A percentile compares a stretch with the other conserved stretches of the same genome.
These are phyloP conservation scores for Callopanchax toddi DNA, from an alignment of 2,113 vertebrate species.

Conservation along the genomic window DNA sequence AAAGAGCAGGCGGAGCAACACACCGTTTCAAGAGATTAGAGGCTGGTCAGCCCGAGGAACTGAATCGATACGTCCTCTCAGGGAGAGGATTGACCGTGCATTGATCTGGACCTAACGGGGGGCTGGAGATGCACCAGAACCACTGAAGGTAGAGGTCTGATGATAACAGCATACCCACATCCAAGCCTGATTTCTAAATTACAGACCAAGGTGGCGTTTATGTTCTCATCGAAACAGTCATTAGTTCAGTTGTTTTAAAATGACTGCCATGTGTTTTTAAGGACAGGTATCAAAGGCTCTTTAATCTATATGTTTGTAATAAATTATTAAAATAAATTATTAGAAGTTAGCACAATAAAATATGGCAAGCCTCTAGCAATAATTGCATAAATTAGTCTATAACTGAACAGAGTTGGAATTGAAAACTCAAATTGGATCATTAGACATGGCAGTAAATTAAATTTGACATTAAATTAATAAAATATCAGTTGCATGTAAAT, in stretches of 20 bases:
- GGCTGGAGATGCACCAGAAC: constrained; percentile 58
- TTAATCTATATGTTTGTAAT: too few relatives aligned
- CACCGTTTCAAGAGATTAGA: constrained; percentile 78
- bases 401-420: background rate
- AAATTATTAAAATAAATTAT: too few relatives aligned
- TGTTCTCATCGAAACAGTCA: constrained; percentile 40
- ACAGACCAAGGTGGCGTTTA: constrained; percentile 38
- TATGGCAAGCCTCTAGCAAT: too few relatives aligned
- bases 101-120: constrained; percentile 74
- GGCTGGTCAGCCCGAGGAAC: constrained; percentile 70
- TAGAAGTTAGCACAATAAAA: too few relatives aligned
- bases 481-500: background rate
- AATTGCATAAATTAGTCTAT: background rate
- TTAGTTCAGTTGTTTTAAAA: constrained; percentile 29
- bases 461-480: background rate
- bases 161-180: constrained; percentile 25
- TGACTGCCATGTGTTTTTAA: constrained; percentile 13
- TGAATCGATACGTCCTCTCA: constrained; percentile 75
- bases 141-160: constrained; percentile 34
- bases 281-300: too few relatives aligned
- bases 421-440: background rate
- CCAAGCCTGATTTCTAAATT: constrained; percentile 39
- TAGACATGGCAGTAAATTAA: background rate
- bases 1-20: constrained; percentile 54
- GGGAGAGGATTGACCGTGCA: constrained; percentile 79